These are phyloP conservation scores for Vanacampus margaritifer DNA, from an alignment of 2,113 vertebrate species.

Conservation along the genomic window DNA sequence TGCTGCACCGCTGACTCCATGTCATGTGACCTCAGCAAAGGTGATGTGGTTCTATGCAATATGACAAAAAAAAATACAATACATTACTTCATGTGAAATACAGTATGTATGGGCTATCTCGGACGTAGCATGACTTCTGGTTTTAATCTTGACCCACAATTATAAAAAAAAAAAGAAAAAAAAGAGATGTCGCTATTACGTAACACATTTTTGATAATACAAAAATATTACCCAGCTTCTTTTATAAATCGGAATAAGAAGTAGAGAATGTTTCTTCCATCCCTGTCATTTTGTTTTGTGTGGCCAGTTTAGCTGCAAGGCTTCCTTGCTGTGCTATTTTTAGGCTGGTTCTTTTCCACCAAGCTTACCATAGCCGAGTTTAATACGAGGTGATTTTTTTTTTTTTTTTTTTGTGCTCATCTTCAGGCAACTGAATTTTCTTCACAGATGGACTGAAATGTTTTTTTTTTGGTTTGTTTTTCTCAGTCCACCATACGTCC, in stretches of 20 bases:
- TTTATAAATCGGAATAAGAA: neutral
- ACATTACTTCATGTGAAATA: neutral
- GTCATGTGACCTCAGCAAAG: slow-evolving; percentile 99
- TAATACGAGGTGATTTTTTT: slow-evolving; percentile 15
- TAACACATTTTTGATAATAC: neutral
- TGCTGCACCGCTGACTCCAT: slow-evolving; percentile 82
- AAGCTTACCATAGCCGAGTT: slow-evolving; percentile 15
- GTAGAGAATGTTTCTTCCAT: neutral
- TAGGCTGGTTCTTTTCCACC: slow-evolving; percentile 42
- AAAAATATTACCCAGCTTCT: neutral
- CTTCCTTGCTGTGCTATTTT: slow-evolving; percentile 52
- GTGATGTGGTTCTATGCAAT: slow-evolving; percentile 89
- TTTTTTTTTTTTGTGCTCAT: neutral
- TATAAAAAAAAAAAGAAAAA: too few relatives aligned
- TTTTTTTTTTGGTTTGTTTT: too few relatives aligned
- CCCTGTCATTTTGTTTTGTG: slow-evolving; percentile 5
- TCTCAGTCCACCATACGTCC: neutral
- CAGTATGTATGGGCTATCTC: too few relatives aligned
- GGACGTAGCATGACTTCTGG: neutral
- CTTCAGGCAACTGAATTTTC: slow-evolving; percentile 7
- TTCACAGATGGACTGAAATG: neutral
- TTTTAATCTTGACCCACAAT: neutral
- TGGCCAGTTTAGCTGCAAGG: slow-evolving; percentile 39
- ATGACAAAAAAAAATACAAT: neutral
- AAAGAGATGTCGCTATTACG: neutral